Conservation (phyloP, 2,797 vertebrate genomes). For the Ambastaia sidthimunki region DNA sequence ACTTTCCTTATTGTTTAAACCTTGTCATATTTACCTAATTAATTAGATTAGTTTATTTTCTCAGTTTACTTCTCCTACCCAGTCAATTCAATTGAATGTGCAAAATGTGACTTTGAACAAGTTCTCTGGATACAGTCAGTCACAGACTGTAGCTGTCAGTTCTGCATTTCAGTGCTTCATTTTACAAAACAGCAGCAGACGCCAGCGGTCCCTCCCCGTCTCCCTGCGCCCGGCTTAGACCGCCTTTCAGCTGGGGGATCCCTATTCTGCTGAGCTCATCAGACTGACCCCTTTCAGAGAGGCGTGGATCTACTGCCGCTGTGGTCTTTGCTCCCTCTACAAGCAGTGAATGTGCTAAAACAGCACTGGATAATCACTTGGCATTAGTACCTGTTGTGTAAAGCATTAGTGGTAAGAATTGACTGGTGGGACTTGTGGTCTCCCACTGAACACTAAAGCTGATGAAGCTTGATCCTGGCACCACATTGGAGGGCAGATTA, state of each 20-base stretch:
- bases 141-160: background rate
- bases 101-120: too few species aligned
- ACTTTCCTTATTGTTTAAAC: too few species aligned
- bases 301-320: conserved; percentile 73
- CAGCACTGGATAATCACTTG: conserved; percentile 82
- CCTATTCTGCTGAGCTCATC: conserved; percentile 85
- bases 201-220: conserved; percentile 59
- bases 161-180: conserved; percentile 46
- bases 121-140: background rate
- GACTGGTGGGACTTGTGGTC: conserved; percentile 75
- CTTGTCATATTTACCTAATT: too few species aligned
- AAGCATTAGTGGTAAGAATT: conserved; percentile 83
- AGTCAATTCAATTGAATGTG: background rate
- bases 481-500: conserved; percentile 36
- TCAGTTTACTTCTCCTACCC: too few species aligned
- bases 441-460: conserved; percentile 81
- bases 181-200: conserved; percentile 49
- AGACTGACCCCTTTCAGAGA: conserved; percentile 77
- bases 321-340: conserved; percentile 75
- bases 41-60: too few species aligned
- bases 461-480: conserved; percentile 81
- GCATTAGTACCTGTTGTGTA: conserved; percentile 83
- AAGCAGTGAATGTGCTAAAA: conserved; percentile 80
- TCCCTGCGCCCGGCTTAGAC: conserved; percentile 69
- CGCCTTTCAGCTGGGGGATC: conserved; percentile 69